A percentile compares a stretch with the other conserved stretches of the same genome.
These are phyloP conservation scores for Scophthalmus maximus DNA, from an alignment of 2,113 vertebrate genomes.

Conservation along the genomic window DNA sequence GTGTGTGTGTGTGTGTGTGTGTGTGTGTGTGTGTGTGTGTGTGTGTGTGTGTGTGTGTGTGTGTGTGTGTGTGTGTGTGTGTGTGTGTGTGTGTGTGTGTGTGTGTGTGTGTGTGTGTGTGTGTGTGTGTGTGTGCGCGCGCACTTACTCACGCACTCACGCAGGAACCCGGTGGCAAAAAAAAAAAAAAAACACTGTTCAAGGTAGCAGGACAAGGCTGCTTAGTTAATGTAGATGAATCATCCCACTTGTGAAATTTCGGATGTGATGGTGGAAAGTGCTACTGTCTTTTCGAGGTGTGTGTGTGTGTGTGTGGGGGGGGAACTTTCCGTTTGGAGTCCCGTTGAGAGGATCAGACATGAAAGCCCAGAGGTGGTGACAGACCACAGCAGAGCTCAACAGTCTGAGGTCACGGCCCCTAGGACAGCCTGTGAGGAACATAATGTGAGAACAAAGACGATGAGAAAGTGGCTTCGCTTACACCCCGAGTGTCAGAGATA, in stretches of 20 bases:
- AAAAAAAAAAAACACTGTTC: background rate
- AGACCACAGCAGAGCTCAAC: slow-evolving; percentile 30
- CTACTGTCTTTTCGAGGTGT: slow-evolving; percentile 33
- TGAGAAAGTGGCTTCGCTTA: background rate
- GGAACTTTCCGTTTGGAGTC: slow-evolving; percentile 6
- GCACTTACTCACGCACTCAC: too few relatives aligned
- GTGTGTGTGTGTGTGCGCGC: too few relatives aligned
- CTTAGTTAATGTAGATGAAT: slow-evolving; percentile 29
- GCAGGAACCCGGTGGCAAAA: background rate
- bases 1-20: slow-evolving; percentile 35
- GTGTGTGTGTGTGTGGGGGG: background rate
- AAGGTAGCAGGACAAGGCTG: slow-evolving; percentile 13
- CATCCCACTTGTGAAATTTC: slow-evolving; percentile 19
- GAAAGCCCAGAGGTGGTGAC: slow-evolving; percentile 49
- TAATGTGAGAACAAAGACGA: slow-evolving; percentile 20
- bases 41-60: slow-evolving; percentile 23
- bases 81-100: slow-evolving; percentile 12
- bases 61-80: background rate
- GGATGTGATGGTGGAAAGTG: slow-evolving; percentile 39
- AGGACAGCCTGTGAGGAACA: slow-evolving; percentile 32
- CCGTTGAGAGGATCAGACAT: slow-evolving; percentile 36
- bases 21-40: background rate
- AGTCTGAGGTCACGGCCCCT: slow-evolving; percentile 24
- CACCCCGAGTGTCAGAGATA: slow-evolving; percentile 7
- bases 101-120: too few relatives aligned